Conservation (phyloP, 2,113 vertebrate species). For the Prinia subflava region DNA sequence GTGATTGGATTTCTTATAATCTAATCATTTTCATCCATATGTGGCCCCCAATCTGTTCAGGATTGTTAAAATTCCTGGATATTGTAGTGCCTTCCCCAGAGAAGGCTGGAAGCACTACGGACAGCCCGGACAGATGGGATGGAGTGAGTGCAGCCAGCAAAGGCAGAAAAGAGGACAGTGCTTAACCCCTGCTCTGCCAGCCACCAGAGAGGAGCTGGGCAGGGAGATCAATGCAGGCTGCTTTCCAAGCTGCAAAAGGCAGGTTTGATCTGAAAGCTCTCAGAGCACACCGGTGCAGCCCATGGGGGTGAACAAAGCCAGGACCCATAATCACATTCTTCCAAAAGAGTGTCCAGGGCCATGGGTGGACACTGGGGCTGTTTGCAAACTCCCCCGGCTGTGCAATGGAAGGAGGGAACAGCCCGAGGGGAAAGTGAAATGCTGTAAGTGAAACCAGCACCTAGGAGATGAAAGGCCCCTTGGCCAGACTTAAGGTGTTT, state of each 20-base stretch:
- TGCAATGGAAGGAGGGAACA: not conserved
- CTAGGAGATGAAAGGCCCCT: not conserved
- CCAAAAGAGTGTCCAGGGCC: not conserved
- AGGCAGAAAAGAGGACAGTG: constrained; percentile 41
- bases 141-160: constrained; percentile 39
- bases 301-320: not conserved
- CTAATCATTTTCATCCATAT: constrained; percentile 62
- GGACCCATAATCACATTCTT: accelerated
- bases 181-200: constrained; percentile 51
- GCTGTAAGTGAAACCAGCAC: not conserved
- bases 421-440: not conserved
- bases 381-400: not conserved
- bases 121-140: constrained; percentile 62
- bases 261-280: not conserved
- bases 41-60: constrained; percentile 64
- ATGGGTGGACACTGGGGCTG: not conserved
- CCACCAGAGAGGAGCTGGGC: not conserved
- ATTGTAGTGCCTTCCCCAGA: constrained; percentile 60
- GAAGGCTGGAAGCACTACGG: not conserved
- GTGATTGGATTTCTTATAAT: constrained; percentile 63
- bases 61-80: constrained; percentile 67
- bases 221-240: not conserved
- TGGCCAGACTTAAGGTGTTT: not conserved
- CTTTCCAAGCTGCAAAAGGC: not conserved
- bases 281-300: not conserved